Evolutionary conservation across 1,140 invertebrate genomes (phyloP), one percentile per base, ranked within the genome.

Genomic region (Lethrus apterus): DNA sequence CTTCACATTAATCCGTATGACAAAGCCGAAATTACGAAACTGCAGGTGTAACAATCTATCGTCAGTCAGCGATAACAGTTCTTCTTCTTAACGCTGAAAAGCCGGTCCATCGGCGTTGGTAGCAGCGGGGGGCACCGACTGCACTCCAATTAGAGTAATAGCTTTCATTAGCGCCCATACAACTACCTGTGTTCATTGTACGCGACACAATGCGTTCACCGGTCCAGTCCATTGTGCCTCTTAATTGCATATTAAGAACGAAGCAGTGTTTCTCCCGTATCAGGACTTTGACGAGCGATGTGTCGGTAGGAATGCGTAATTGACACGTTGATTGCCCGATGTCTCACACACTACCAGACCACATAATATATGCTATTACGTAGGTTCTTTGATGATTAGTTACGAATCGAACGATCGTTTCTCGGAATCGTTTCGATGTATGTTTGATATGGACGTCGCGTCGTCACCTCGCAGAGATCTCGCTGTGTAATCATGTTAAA

Each of bases 101-200:
- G 29, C 14, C 14, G 29, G 9, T 5, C 9, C 7, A 18, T 17
- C 19, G 32, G 15, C 14, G 13, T 31, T 30, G 13, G 13, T 18
- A 21, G 19, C 42, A 20, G 17, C 18, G 19, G 43, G 42, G 31
- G 43, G 30, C 31, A 29, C 18, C 10, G 18, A 14, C 15, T 20
- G 34, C 44, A 36, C 44, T 46, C 44, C 33, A 46, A 46, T 46
- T 46, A 46, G 44, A 29, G 44, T 46, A 46, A 46, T 46, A 46
- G 44, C 21, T 46, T 46, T 46, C 44, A 46, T 46, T 46, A 46
- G 44, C 44, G 21, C 21, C 44, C 23, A 46, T 46, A 46, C 44
- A 46, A 46, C 44, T 46, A 46, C 44, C 44, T 46, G 44, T 46
- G 44, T 46, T 46, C 44, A 46, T 46, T 46, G 44, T 46, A 29